phyloP scores from a whole-genome alignment of 2,888 invertebrate genomes.

The Cheilosia scutellata region DNA sequence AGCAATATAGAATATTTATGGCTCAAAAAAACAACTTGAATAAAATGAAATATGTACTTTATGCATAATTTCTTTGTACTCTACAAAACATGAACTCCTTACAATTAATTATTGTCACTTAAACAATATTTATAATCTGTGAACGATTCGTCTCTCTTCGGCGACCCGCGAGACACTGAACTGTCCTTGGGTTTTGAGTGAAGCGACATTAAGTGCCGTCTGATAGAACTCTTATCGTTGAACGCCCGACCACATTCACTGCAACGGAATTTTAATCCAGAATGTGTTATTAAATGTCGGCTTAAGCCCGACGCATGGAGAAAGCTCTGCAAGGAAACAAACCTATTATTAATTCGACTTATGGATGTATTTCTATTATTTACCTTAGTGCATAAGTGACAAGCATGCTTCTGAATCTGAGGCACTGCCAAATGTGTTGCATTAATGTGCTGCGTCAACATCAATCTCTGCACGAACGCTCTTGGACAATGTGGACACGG shows the following conservation, averaged over 20 bases:
- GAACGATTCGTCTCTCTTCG: not conserved
- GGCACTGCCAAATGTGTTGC: constrained; percentile 86
- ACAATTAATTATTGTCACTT: not conserved
- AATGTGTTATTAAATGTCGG: constrained; percentile 88
- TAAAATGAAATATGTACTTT: not conserved
- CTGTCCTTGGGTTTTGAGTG: constrained; percentile 76
- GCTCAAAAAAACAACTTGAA: not conserved
- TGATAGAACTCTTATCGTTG: constrained; percentile 89
- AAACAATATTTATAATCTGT: constrained; percentile 11
- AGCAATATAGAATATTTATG: too few relatives aligned
- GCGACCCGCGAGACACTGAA: not conserved
- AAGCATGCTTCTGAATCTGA: constrained; percentile 87
- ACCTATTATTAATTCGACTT: not conserved
- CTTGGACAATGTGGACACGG: constrained; percentile 88
- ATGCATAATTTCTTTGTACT: constrained; percentile 61
- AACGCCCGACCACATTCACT: constrained; percentile 88
- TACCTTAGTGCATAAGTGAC: constrained; percentile 88
- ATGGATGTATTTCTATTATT: not conserved
- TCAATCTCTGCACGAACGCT: constrained; percentile 90
- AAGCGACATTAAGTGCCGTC: constrained; percentile 86
- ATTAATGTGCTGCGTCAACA: constrained; percentile 87
- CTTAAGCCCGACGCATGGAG: constrained; percentile 88
- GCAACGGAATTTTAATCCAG: constrained; percentile 88
- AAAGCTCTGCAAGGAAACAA: constrained; percentile 77
- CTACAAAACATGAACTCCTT: constrained; percentile 29